phyloP scores from a whole-genome alignment of 2,888 invertebrate species.

The Ichneumoninae sp. region DNA sequence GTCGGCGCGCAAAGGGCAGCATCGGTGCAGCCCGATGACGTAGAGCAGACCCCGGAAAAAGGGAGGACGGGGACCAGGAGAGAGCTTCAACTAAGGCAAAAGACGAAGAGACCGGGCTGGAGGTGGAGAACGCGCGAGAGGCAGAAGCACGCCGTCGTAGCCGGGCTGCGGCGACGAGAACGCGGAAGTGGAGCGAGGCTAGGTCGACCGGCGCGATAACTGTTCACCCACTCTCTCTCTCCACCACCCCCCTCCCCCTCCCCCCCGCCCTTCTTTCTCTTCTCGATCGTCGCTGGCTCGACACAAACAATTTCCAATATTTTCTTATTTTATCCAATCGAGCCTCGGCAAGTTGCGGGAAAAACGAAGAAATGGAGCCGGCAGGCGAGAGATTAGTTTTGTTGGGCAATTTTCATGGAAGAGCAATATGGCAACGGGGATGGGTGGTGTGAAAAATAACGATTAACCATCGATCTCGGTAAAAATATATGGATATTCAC shows the following conservation, averaged over 20 bases:
- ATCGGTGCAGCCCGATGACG: conserved; percentile 63
- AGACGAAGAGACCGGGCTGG: conserved; percentile 56
- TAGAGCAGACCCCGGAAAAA: conserved; percentile 62
- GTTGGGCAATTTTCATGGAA: background rate
- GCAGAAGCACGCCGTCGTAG: conserved; percentile 37
- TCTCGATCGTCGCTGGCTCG: conserved; percentile 3
- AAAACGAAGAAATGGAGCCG: background rate
- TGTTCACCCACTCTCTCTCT: conserved; percentile 25
- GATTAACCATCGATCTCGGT: background rate
- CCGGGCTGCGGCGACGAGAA: conserved; percentile 40
- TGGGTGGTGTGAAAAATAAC: background rate
- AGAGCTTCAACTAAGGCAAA: conserved; percentile 55
- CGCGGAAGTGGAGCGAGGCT: conserved; percentile 63
- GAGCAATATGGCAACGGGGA: background rate
- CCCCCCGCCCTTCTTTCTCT: background rate
- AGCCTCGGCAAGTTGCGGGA: conserved; percentile 21
- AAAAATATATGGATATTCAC: background rate
- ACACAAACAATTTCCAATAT: conserved; percentile 54
- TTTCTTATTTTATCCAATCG: conserved; percentile 57
- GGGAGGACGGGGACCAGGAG: conserved; percentile 31
- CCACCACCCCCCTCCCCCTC: background rate
- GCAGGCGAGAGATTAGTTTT: background rate
- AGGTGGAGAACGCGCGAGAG: conserved; percentile 38
- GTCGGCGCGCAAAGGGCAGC: conserved; percentile 66
- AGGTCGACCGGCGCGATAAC: conserved; percentile 51